A percentile compares a stretch with the other conserved stretches of the same genome.
phyloP scores from a whole-genome alignment of 2,113 vertebrate genomes.

The Myotis davidii region DNA sequence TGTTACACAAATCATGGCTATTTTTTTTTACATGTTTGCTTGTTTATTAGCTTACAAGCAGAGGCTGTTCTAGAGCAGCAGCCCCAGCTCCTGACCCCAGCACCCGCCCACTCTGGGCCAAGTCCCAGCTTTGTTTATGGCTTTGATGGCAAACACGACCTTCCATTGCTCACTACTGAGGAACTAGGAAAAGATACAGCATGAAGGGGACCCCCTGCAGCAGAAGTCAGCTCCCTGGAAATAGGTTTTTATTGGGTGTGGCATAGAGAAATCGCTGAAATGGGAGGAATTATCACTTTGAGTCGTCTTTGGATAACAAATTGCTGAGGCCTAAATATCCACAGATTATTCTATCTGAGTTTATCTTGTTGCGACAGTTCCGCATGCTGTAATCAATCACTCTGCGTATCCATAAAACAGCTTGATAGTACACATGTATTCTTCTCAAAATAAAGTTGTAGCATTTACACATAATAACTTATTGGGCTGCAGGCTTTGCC shows the following conservation, averaged over 20 bases:
- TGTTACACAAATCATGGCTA: conserved; percentile 55
- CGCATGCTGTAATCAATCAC: conserved; percentile 82
- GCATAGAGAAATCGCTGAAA: conserved; percentile 70
- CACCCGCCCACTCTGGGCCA: background rate
- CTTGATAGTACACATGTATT: conserved; percentile 83
- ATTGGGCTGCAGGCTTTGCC: conserved; percentile 77
- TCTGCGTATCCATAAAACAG: conserved; percentile 79
- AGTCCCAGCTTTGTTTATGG: background rate
- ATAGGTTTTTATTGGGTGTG: conserved; percentile 66
- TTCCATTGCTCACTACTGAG: background rate
- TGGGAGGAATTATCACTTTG: conserved; percentile 83
- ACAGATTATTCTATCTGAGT: conserved; percentile 85
- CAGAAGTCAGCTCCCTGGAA: conserved; percentile 59
- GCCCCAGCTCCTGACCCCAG: background rate
- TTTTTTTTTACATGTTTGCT: background rate
- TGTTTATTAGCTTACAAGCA: conserved; percentile 36
- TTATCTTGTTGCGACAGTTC: conserved; percentile 82
- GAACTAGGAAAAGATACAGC: background rate
- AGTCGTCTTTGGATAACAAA: conserved; percentile 83
- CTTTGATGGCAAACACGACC: background rate
- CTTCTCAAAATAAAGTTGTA: conserved; percentile 84
- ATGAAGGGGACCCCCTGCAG: background rate
- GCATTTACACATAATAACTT: conserved; percentile 85
- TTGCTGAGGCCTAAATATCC: conserved; percentile 84
- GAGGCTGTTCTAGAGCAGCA: background rate